Conservation (phyloP, 2,888 invertebrate species). For the Arrhopalites spinosus region DNA sequence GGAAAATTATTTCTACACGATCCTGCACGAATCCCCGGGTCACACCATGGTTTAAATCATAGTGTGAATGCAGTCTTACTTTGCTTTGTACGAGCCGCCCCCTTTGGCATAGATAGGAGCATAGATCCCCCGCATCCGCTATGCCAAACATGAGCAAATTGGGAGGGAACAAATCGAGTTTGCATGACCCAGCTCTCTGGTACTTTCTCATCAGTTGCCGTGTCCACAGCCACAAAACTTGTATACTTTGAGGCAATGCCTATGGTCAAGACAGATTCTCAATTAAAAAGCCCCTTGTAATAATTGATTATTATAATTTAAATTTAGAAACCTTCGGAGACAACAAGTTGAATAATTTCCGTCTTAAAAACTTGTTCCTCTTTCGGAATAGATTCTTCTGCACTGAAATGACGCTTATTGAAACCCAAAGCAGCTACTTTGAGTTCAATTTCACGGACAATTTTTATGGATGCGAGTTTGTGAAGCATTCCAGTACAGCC, state of each 20-base stretch:
- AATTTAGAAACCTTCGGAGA: constrained; percentile 42
- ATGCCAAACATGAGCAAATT: constrained; percentile 51
- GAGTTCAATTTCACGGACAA: constrained; percentile 50
- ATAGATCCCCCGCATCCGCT: constrained; percentile 21
- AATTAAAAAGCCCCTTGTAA: background rate
- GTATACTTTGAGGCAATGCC: constrained; percentile 53
- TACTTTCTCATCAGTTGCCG: constrained; percentile 16
- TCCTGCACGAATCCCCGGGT: too few relatives aligned
- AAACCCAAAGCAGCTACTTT: constrained; percentile 40
- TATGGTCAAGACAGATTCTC: constrained; percentile 11
- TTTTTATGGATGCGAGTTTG: constrained; percentile 47
- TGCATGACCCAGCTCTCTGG: constrained; percentile 52
- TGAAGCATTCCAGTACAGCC: constrained; percentile 48
- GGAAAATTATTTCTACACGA: too few relatives aligned
- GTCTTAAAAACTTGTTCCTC: constrained; percentile 40
- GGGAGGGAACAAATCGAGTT: constrained; percentile 48
- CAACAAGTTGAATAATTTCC: constrained; percentile 46
- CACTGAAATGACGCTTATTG: background rate
- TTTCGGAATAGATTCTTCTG: constrained; percentile 3
- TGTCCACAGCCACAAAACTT: constrained; percentile 51
- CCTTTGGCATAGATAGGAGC: too few relatives aligned
- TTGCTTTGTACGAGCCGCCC: too few relatives aligned
- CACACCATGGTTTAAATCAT: too few relatives aligned
- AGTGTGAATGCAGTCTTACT: too few relatives aligned
- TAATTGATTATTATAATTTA: background rate